Percentiles rank a stretch among this genome's conserved stretches.
Evolutionary conservation across 2,888 invertebrate species (phyloP).

Genomic region (Acanthosoma haemorrhoidale): DNA sequence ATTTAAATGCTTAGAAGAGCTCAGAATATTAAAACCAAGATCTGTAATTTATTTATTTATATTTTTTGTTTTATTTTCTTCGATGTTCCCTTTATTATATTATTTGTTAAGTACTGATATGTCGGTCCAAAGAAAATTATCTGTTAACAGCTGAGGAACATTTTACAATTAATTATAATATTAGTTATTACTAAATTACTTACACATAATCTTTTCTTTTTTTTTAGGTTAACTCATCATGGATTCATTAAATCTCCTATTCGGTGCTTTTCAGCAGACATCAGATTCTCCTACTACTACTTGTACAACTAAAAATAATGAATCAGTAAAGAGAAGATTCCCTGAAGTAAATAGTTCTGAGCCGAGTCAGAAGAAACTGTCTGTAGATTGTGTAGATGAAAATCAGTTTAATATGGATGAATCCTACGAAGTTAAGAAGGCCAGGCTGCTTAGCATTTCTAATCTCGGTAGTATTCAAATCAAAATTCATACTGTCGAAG

Average conservation of each 20-base stretch:
- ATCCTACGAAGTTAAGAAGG: neutral
- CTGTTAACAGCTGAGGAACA: too few relatives aligned
- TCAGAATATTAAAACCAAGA: too few relatives aligned
- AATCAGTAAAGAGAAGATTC: neutral
- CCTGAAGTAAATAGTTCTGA: neutral
- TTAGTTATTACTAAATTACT: too few relatives aligned
- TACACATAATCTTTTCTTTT: neutral
- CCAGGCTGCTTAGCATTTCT: neutral
- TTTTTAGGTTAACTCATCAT: constrained; percentile 12
- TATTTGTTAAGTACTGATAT: too few relatives aligned
- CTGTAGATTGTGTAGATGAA: neutral
- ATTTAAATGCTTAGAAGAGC: too few relatives aligned
- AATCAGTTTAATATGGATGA: neutral
- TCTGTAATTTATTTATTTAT: too few relatives aligned
- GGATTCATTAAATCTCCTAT: constrained; percentile 23
- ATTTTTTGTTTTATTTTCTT: too few relatives aligned
- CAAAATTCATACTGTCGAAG: constrained; percentile 65
- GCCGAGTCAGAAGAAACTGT: neutral
- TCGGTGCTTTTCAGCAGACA: constrained; percentile 20
- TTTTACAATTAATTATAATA: too few relatives aligned
- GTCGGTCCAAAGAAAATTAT: too few relatives aligned
- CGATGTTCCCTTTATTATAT: too few relatives aligned
- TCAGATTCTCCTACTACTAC: neutral
- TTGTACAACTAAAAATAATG: neutral
- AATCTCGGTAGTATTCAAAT: constrained; percentile 33